Evolutionary conservation across 2,797 vertebrate species (phyloP).

Genomic region (Nannoperca australis): DNA sequence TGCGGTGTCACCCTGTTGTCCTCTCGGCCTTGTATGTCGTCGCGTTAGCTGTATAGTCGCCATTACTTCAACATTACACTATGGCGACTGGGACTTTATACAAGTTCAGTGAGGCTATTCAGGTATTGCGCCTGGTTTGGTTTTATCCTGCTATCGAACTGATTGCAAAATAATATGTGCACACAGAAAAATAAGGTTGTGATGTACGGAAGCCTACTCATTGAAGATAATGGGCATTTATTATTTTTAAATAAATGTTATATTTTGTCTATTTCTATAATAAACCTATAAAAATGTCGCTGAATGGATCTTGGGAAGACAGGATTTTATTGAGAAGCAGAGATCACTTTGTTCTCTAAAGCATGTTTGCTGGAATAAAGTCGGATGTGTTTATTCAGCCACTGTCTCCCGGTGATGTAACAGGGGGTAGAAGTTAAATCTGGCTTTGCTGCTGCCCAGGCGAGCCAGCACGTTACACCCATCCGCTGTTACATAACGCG

Average conservation of each 20-base stretch:
- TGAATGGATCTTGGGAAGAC: not conserved
- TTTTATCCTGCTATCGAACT: not conserved
- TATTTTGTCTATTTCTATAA: not conserved
- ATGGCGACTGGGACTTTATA: not conserved
- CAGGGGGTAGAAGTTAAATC: slow-evolving; percentile 10
- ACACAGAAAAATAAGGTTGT: not conserved
- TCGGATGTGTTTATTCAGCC: slow-evolving; percentile 24
- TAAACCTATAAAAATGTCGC: not conserved
- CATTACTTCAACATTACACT: not conserved
- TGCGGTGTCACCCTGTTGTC: accelerated
- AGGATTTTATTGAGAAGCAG: not conserved
- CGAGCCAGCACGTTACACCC: slow-evolving; percentile 5
- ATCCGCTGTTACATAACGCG: slow-evolving; percentile 62
- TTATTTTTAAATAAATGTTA: not conserved
- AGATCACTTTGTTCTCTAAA: not conserved
- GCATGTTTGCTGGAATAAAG: not conserved
- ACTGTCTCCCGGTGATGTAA: slow-evolving; percentile 53
- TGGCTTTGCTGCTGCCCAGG: not conserved
- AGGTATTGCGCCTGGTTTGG: not conserved
- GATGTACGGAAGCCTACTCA: not conserved
- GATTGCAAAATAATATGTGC: not conserved
- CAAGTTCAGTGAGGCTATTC: no score
- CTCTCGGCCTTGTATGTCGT: not conserved
- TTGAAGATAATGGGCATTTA: no score
- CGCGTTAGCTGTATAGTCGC: not conserved